A percentile compares a stretch with the other conserved stretches of the same genome.
Conservation (phyloP, 2,888 invertebrate species). For the Pristionchus entomophagus region DNA sequence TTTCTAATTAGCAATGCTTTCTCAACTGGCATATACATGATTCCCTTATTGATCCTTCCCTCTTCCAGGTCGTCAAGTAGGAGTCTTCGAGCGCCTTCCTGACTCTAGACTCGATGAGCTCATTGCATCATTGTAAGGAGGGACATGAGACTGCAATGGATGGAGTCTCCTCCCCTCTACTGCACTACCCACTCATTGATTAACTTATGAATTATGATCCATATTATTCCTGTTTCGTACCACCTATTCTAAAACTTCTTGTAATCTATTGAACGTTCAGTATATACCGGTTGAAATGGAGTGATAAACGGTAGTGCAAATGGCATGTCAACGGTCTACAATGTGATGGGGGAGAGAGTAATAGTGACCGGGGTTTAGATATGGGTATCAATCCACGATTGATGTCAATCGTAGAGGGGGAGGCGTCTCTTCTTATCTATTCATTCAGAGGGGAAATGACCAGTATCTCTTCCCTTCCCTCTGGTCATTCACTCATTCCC, state of each 20-base stretch:
- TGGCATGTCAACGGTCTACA: background rate
- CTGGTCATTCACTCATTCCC: slow-evolving; percentile 10
- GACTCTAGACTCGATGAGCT: slow-evolving; percentile 61
- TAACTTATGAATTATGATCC: slow-evolving; percentile 26
- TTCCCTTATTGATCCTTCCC: background rate
- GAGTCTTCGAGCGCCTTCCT: slow-evolving; percentile 61
- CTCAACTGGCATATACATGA: too few relatives aligned
- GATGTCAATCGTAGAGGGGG: slow-evolving; percentile 36
- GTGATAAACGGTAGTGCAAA: slow-evolving; percentile 16
- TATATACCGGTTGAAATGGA: slow-evolving; percentile 36
- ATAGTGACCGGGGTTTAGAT: background rate
- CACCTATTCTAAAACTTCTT: slow-evolving; percentile 12
- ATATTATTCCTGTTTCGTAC: slow-evolving; percentile 23
- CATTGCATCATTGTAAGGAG: slow-evolving; percentile 56
- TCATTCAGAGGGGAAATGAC: slow-evolving; percentile 7
- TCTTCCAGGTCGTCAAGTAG: slow-evolving; percentile 56
- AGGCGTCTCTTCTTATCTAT: background rate
- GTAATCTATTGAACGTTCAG: slow-evolving; percentile 19
- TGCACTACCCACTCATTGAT: background rate
- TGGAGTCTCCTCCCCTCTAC: background rate
- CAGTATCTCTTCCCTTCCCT: slow-evolving; percentile 6
- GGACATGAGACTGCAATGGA: background rate
- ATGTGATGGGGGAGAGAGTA: background rate
- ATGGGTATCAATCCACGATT: background rate
- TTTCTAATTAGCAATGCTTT: background rate